Evolutionary conservation across 2,888 invertebrate species (phyloP).

Genomic region (Lithophane leautieri): DNA sequence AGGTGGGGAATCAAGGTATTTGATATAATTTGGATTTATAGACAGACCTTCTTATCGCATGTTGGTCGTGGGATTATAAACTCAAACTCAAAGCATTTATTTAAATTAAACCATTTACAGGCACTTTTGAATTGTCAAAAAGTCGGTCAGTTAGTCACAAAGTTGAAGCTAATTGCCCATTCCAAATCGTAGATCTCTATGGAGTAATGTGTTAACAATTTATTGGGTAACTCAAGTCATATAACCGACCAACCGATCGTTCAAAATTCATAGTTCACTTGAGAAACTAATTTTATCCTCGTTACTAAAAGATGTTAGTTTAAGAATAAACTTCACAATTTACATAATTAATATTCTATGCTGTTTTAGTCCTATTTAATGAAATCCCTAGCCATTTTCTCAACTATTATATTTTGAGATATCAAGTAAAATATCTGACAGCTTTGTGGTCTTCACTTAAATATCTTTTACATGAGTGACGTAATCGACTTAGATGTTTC

Average conservation of each 20-base stretch:
- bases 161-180: no score
- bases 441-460: background rate
- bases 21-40: slow-evolving; percentile 52
- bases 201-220: background rate
- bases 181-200: no score
- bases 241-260: no score
- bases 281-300: background rate
- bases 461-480: background rate
- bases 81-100: no score
- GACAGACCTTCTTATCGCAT: slow-evolving; percentile 19
- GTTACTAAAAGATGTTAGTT: background rate
- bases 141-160: no score
- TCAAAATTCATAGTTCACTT: background rate
- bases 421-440: background rate
- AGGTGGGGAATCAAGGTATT: slow-evolving; percentile 27
- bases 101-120: no score
- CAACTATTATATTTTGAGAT: background rate
- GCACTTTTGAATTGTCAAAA: no score
- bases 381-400: background rate
- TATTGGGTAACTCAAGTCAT: background rate
- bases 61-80: slow-evolving; percentile 21
- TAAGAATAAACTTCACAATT: background rate
- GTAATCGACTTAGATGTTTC: background rate
- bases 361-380: background rate
- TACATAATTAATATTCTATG: background rate